Conservation (phyloP, 2,888 invertebrate genomes). For the Troilus luridus region DNA sequence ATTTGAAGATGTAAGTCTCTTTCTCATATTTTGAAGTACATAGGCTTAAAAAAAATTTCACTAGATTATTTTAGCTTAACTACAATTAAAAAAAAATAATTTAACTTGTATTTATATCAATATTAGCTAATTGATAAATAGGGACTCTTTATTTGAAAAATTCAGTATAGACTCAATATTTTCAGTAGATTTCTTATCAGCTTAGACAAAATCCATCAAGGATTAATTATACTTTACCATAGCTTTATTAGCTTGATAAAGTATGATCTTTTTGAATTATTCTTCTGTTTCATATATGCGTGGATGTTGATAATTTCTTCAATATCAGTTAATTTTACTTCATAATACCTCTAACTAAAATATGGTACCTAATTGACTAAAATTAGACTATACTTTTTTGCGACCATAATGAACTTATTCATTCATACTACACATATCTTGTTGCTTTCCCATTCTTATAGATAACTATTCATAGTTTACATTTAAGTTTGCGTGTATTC, state of each 20-base stretch:
- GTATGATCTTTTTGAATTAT: not conserved
- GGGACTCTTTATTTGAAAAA: not conserved
- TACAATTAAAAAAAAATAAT: not conserved
- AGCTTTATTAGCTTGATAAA: not conserved
- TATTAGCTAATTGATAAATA: too few species aligned
- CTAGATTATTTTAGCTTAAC: not conserved
- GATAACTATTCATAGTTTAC: not conserved
- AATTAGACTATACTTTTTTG: not conserved
- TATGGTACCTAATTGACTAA: not conserved
- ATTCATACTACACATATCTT: not conserved
- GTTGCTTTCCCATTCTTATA: not conserved
- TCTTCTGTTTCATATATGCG: not conserved
- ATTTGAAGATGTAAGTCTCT: conserved; percentile 72
- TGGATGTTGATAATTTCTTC: not conserved
- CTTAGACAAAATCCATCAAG: not conserved
- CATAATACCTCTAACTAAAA: not conserved
- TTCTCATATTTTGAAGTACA: not conserved
- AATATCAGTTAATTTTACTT: too few species aligned
- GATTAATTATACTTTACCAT: not conserved
- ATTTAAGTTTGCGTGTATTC: not conserved
- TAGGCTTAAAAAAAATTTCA: not conserved
- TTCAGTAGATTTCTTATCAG: not conserved
- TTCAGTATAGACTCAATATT: not conserved
- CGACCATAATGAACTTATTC: not conserved
- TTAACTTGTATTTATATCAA: not conserved